Evolutionary conservation across 2,888 invertebrate genomes (phyloP).

Genomic region (Cepaea hortensis): DNA sequence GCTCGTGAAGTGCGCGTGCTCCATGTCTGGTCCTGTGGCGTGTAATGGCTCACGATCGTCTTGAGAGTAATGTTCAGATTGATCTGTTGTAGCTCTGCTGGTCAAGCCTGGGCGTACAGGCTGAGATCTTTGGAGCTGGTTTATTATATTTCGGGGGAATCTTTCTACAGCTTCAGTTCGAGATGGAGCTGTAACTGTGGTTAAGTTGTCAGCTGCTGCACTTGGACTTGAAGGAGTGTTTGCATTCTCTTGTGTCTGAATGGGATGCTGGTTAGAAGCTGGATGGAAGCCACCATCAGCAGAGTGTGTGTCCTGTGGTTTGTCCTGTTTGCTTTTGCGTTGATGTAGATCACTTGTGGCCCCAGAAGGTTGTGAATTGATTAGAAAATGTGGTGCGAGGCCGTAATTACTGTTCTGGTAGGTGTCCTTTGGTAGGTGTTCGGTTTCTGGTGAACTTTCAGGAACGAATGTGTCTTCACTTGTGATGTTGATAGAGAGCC

Average conservation of each 20-base stretch:
- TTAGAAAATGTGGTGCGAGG: too few species aligned
- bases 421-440: too few species aligned
- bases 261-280: too few species aligned
- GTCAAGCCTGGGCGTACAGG: not conserved
- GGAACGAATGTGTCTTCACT: too few species aligned
- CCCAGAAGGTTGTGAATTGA: too few species aligned
- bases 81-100: not conserved
- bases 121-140: not conserved
- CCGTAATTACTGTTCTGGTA: too few species aligned
- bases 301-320: not conserved
- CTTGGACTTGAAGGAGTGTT: not conserved
- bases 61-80: too few species aligned
- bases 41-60: not conserved
- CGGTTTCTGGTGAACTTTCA: too few species aligned
- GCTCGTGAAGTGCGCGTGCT: constrained; percentile 16
- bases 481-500: not conserved
- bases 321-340: not conserved
- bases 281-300: not conserved
- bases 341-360: too few species aligned
- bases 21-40: not conserved
- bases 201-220: not conserved
- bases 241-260: too few species aligned
- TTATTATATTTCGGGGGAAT: not conserved
- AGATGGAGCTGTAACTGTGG: not conserved
- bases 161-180: not conserved